Percentiles rank a stretch among this genome's conserved stretches.
phyloP scores from a whole-genome alignment of 2,113 vertebrate species.

The Paramormyrops kingsleyae region DNA sequence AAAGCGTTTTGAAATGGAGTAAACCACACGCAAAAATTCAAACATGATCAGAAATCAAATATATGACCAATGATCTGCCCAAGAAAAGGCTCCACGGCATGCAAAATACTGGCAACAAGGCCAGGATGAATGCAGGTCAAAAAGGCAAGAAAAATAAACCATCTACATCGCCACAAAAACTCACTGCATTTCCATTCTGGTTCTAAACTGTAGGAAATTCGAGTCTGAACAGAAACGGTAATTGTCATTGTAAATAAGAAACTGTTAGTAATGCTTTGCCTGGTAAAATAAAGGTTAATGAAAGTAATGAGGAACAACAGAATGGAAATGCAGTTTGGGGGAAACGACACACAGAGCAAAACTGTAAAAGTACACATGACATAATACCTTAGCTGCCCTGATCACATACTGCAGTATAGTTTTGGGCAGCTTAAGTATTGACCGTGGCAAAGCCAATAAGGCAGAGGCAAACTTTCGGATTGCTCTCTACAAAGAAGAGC shows the following conservation, averaged over 20 bases:
- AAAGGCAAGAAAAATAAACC: not conserved
- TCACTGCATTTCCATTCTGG: conserved; percentile 5
- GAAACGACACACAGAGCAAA: conserved; percentile 49
- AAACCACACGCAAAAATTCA: conserved; percentile 1
- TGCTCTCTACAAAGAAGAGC: conserved; percentile 89
- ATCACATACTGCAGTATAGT: conserved; percentile 96
- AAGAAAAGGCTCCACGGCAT: not conserved
- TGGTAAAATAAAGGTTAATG: too few relatives aligned
- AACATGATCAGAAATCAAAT: not conserved
- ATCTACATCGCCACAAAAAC: not conserved
- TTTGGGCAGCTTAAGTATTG: conserved; percentile 98
- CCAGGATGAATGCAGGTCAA: not conserved
- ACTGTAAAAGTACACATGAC: conserved; percentile 20
- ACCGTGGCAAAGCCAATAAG: conserved; percentile 95
- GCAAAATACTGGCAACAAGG: not conserved
- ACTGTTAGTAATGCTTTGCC: too few relatives aligned
- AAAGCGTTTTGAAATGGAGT: conserved; percentile 15
- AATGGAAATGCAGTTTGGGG: conserved; percentile 59
- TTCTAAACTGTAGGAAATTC: not conserved
- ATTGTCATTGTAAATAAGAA: too few relatives aligned
- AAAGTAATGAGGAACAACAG: conserved; percentile 24
- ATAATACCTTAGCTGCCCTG: conserved; percentile 93
- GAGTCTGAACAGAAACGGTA: not conserved
- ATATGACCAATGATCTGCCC: not conserved
- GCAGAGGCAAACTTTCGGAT: conserved; percentile 97